Percentiles rank a stretch among this genome's conserved stretches.
Evolutionary conservation across 2,797 vertebrate species (phyloP).

Genomic region (Arrhamphus sclerolepis): DNA sequence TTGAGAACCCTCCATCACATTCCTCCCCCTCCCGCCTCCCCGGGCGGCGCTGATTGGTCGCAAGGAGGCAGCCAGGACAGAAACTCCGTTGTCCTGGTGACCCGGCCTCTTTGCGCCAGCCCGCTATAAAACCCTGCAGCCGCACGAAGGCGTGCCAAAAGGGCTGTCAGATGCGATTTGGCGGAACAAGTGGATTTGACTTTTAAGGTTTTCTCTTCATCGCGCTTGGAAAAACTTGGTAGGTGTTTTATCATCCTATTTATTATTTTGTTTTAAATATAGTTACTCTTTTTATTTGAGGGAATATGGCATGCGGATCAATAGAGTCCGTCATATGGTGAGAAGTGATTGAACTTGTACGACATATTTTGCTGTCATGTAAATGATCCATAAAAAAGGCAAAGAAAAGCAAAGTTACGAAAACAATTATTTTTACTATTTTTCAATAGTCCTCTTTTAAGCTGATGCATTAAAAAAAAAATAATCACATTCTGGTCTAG

Average conservation of each 20-base stretch:
- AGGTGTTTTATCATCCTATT: conserved; percentile 42
- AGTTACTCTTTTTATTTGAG: not conserved
- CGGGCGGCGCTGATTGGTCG: conserved; percentile 83
- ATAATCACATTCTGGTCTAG: too few relatives aligned
- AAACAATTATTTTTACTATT: too few relatives aligned
- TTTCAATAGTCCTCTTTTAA: too few relatives aligned
- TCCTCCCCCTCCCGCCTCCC: not conserved
- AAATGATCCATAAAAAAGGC: too few relatives aligned
- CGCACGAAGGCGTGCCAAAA: conserved; percentile 78
- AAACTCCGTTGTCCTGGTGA: conserved; percentile 84
- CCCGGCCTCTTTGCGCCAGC: conserved; percentile 64
- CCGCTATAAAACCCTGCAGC: conserved; percentile 84
- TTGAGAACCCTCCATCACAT: conserved; percentile 35
- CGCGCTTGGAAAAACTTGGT: conserved; percentile 59
- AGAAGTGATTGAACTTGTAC: too few relatives aligned
- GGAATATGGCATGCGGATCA: too few relatives aligned
- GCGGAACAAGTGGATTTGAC: conserved; percentile 77
- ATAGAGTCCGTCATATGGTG: too few relatives aligned
- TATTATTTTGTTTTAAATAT: not conserved
- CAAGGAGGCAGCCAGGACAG: conserved; percentile 72
- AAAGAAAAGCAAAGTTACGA: too few relatives aligned
- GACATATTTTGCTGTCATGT: too few relatives aligned
- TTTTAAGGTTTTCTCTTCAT: conserved; percentile 50
- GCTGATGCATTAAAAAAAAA: too few relatives aligned
- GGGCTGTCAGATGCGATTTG: conserved; percentile 71